Evolutionary conservation across 2,113 vertebrate species (phyloP), one percentile per base, ranked within the genome.

Genomic region (Archocentrus centrarchus): DNA sequence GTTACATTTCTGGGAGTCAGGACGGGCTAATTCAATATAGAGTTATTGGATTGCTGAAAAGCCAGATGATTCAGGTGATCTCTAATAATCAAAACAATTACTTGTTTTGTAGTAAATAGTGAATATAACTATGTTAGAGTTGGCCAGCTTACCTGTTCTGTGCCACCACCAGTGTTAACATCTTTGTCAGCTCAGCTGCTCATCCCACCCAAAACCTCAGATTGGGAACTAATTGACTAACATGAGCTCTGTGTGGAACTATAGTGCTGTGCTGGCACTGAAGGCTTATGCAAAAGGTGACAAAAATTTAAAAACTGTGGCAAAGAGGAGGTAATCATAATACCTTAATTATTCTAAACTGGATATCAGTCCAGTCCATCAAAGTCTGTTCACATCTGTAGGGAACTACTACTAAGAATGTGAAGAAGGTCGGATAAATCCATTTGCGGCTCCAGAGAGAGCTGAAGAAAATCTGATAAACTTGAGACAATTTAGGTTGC

Each of bases 271-370:
- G 15, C 2, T 11, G 30, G 57, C 37, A 73, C 6, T 7, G 17
- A 55, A 57, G 18, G 18, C 30, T 59, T 63, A 55, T 39, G 35
- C 32, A 61, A 50, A 82, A 77, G 1, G 13, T 11, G 55, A 30
- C 5, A 41, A 57, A 41, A 35, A 15, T 27, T 7, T 50, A 30
- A 68, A 63, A 35, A 79, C 7, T 35, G 13, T 22, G 6, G 41
- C 9, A 13, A 76, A 60, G 66, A 80, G 73, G 73, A 44, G 66
- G 66, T 73, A 73, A 73, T 47, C 30, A 17, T 73, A 70, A 70
- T 70, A 32, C 17, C 27, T 18, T 53, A 18, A 73, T 50, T 53
- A 73, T 20, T 32, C 15, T 50, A 73, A 53, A 53, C 60, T 15
- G 7, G 11, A 81, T 62, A 1, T 59, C 37, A 39, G 37, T 39